Conservation (phyloP, 2,888 invertebrate species). For the Metacarcinus magister region DNA sequence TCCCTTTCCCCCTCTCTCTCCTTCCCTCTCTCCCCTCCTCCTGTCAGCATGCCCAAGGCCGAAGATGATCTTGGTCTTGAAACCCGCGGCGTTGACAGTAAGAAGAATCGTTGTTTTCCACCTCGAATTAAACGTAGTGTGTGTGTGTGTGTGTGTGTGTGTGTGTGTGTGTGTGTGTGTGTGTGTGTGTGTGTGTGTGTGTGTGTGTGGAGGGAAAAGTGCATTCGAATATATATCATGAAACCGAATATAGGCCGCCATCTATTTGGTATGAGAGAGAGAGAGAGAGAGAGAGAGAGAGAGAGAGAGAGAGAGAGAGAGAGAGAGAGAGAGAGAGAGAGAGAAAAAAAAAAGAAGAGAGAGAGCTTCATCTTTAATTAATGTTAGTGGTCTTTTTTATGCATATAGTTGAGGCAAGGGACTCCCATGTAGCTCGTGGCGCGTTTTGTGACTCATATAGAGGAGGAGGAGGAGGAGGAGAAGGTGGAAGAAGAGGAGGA, state of each 20-base stretch:
- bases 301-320: slow-evolving; percentile 26
- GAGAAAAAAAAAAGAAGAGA: neutral
- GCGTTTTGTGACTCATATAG: too few species aligned
- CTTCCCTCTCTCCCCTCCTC: neutral
- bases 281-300: slow-evolving; percentile 26
- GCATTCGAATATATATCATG: neutral
- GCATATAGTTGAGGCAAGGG: too few species aligned
- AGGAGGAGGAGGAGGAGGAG: too few species aligned
- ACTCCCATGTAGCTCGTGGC: too few species aligned
- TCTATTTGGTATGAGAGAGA: neutral
- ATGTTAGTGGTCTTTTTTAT: too few species aligned
- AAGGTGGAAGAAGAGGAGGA: neutral
- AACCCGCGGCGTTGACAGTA: neutral
- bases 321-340: slow-evolving; percentile 20
- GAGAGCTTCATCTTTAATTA: too few species aligned
- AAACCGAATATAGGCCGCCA: slow-evolving; percentile 11
- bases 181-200: too few species aligned
- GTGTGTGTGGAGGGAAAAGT: neutral
- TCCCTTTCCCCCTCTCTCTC: neutral
- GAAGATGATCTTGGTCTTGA: neutral
- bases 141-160: too few species aligned
- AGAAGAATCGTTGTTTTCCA: neutral
- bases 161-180: too few species aligned
- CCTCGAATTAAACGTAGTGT: neutral
- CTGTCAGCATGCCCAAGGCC: neutral